Evolutionary conservation across 1,140 invertebrate genomes (phyloP).

Genomic region (Gonatopus flavifemur): DNA sequence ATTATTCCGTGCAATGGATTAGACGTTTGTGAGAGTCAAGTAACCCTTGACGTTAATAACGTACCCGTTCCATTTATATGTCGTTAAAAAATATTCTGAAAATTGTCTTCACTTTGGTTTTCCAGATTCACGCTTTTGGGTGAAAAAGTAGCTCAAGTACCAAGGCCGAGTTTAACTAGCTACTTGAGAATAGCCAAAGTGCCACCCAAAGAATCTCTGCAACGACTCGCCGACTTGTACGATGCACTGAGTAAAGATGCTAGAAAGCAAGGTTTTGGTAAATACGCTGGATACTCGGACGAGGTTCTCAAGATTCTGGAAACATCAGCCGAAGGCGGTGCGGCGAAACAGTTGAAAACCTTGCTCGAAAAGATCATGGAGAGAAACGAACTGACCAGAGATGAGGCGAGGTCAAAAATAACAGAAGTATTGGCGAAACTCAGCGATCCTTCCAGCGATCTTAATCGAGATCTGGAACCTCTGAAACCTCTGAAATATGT

Average conservation of each 20-base stretch:
- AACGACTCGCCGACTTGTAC: conserved; percentile 44
- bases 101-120: conserved; percentile 8
- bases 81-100: background rate
- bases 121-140: conserved; percentile 44
- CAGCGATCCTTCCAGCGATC: conserved; percentile 33
- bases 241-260: conserved; percentile 49
- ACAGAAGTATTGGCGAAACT: conserved; percentile 29
- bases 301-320: conserved; percentile 36
- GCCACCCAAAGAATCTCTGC: conserved; percentile 33
- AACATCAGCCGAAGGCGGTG: conserved; percentile 39
- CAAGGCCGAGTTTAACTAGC: conserved; percentile 44
- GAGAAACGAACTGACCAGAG: conserved; percentile 43
- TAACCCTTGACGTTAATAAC: background rate
- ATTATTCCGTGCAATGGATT: too few species aligned
- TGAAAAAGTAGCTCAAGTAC: conserved; percentile 47
- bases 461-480: conserved; percentile 41
- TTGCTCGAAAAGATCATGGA: conserved; percentile 41
- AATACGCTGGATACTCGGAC: conserved; percentile 46
- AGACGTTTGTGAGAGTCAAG: too few species aligned
- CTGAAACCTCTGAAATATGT: conserved; percentile 42
- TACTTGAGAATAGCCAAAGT: conserved; percentile 39
- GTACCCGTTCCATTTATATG: background rate
- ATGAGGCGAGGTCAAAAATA: conserved; percentile 40
- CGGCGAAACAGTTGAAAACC: conserved; percentile 40
- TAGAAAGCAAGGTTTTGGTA: conserved; percentile 47